Base-by-base conservation (phyloP, 2,888 invertebrate species). In the Embidobia sp. region DNA sequence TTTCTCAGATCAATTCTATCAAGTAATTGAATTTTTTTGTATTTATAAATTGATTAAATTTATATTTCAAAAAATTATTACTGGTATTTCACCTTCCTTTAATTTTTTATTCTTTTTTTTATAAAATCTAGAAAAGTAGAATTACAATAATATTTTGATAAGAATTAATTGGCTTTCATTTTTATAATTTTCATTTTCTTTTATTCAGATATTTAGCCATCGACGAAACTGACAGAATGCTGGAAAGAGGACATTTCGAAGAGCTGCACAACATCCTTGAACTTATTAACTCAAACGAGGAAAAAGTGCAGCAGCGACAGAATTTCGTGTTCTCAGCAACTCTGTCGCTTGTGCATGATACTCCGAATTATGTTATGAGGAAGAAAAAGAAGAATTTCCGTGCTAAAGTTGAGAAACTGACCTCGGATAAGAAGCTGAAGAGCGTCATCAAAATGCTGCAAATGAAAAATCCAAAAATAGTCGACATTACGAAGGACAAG, bases 301-400 rank as follows among this genome's bases (percentile, higher is more conserved):
- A 84, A 0, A 92, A 91, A 33, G 90, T 91, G 13, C 90, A 91
- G 51, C 85, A 91, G 27, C 90, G 98, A 1, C 98, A 99, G 90
- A 98, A 95, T 86, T 97, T 99, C 86, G 96, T 99, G 0, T 99
- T 98, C 91, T 99, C 99, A 0, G 99, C 99, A 8, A 99, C 99
- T 0, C 91, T 99, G 22, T 97, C 98, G 0, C 90, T 98, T 86
- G 95, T 97, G 0, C 98, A 98, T 80, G 95, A 96, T 61, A 91
- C 97, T 35, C 95, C 96, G 0, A 91, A 92, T 19, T 94, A 96
- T 88, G 90, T 95, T 88, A 91, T 91, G 81, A 92, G 92, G 79
- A 94, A 91, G 78, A 90, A 89, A 64, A 88, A 88, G 67, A 82
- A 78, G 3, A 82, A 80, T 55, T 63, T 40, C 29, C 91, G 91